Base-by-base conservation (phyloP, 2,797 vertebrate species). In the Borostomias antarcticus region DNA sequence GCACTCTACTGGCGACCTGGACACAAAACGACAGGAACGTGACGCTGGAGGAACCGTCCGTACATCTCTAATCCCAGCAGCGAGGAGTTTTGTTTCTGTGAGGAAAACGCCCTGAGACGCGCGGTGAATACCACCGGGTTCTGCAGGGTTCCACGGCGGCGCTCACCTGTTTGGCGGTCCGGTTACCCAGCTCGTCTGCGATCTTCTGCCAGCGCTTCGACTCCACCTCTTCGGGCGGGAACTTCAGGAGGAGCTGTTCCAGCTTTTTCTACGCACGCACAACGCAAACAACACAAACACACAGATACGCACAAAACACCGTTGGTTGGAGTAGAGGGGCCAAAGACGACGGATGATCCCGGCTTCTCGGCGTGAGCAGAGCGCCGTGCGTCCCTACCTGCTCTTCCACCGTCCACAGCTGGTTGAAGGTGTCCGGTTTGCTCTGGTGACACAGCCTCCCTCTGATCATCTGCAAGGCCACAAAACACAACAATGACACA, bases 141-240 rank as follows among this genome's bases (percentile, higher is more conserved):
- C n/a, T n/a, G n/a, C n/a, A n/a, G n/a, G n/a, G n/a, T n/a, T n/a
- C n/a, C n/a, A n/a, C n/a, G n/a, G n/a, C n/a, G 23, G 35, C 1
- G 13, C 0, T 85, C 85, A 98, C 98, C 95, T 99, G 98, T 75
- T 99, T 99, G 45, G 98, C 94, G 2, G 97, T 98, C 74, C 98
- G 92, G 60, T 98, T 99, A 57, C 98, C 98, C n/a, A 99, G 85
- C 62, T 93, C 97, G 77, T 99, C 96, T 1, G 98, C 98, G 25
- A 99, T 96, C 88, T 99, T 99, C 91, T 99, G 97, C 98, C 98
- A 99, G 62, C 97, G 92, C 68, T 94, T 96, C 4, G 97, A 96
- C 85, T 99, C 98, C 0, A 98, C 90, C 82, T 99, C 98, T 81
- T 99, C 98, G 0, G 97, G 98, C 1, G 98, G 97, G 45, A 96